Percentiles rank a stretch among this genome's conserved stretches.
Evolutionary conservation across 1,140 invertebrate species (phyloP).

Genomic region (Odontomachus brunneus): DNA sequence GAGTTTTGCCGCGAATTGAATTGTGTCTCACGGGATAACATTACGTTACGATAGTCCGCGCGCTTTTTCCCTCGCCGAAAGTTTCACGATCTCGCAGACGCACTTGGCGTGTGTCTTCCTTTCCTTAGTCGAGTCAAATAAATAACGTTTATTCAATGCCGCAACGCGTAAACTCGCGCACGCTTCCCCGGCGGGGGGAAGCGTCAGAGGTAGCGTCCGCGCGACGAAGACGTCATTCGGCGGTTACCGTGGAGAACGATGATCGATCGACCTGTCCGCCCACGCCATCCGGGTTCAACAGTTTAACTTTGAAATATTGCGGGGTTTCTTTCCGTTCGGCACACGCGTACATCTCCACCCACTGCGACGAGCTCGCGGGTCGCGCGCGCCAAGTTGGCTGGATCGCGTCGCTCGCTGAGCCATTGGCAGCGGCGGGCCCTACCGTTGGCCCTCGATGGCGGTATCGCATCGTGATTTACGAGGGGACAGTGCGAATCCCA

Average conservation of each 20-base stretch:
- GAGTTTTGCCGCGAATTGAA: not conserved
- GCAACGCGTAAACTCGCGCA: not conserved
- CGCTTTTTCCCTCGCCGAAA: no score
- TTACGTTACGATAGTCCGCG: no score
- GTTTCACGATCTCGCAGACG: no score
- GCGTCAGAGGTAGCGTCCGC: no score
- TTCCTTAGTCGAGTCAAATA: no score
- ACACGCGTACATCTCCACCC: conserved; percentile 52
- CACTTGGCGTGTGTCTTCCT: no score
- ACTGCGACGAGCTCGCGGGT: conserved; percentile 46
- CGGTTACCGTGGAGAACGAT: conserved; percentile 64
- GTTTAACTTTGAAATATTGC: conserved; percentile 74
- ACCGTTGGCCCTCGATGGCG: conserved; percentile 22
- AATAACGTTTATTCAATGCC: not conserved
- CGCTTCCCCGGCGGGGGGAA: not conserved
- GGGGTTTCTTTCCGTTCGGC: conserved; percentile 48
- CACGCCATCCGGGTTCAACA: conserved; percentile 63
- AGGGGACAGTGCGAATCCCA: conserved; percentile 74
- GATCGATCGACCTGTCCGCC: conserved; percentile 69
- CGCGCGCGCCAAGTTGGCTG: not conserved
- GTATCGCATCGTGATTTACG: conserved; percentile 73
- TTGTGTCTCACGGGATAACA: no score
- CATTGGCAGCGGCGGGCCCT: not conserved
- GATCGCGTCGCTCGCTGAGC: no score
- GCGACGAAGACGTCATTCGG: conserved; percentile 32